Base-by-base conservation (phyloP, 2,113 vertebrate species). In the Mastomys natalensis region DNA sequence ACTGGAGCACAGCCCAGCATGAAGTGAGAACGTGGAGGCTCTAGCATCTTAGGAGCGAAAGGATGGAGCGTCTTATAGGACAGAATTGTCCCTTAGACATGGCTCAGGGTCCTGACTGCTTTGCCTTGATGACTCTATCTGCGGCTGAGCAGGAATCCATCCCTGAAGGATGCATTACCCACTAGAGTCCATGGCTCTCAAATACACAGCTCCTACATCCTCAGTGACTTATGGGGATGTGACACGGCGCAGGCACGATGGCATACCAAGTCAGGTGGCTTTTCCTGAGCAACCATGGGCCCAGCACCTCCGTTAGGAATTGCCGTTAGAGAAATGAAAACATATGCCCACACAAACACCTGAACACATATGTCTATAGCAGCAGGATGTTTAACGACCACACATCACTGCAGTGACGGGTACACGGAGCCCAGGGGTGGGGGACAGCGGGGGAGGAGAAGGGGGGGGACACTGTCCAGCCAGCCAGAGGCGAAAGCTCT, bases 351-450 rank as follows among this genome's bases (percentile, higher is more conserved):
- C 29, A 76, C 34, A 48, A 62, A 72, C 31, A 64, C 4, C 13
- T 26, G 29, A 31, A 58, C 60, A 31, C 22, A 64, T 45, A 53
- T 5, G 16, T 7, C 55, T 64, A 53, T 0, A 29, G 45, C 9
- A 78, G 34, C 72, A 15, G 3, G 15, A 2, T 19, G 45, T 51
- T 21, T 2, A 5, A 5, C 16, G 45, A n/a, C 53, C 24, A 45
- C 15, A 4, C 0, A 43, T 62, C 34, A n/a, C 45, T 48, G n/a
- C 51, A 89, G 51, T 24, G 16, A n/a, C 1, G 5, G 15, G 51
- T 1, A 24, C 24, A 0, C 2, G 8, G 16, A 13, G 3, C 4
- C 60, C 31, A 31, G 7, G 24, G 12, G 1, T 0, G 13, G 60
- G 15, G 7, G 11, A 0, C 45, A 17, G 7, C 3, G 1, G 0